Evolutionary conservation across 1,140 invertebrate species (phyloP).

Genomic region (Dendroctonus ponderosae): DNA sequence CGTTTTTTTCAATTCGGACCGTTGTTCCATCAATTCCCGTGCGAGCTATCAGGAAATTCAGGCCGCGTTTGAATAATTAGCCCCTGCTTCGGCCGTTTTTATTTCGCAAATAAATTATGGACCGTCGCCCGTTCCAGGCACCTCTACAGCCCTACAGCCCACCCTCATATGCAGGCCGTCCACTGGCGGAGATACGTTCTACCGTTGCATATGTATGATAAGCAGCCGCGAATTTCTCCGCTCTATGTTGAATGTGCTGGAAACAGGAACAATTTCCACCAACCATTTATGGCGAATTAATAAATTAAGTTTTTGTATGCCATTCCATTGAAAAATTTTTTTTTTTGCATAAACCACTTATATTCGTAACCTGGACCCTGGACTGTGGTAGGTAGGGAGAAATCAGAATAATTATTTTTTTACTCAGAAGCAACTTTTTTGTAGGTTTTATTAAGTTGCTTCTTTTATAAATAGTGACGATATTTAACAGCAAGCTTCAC

Average conservation of each 20-base stretch:
- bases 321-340: too few species aligned
- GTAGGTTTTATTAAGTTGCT: too few species aligned
- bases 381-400: too few species aligned
- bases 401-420: too few species aligned
- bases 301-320: neutral
- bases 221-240: constrained; percentile 35
- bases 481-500: too few species aligned
- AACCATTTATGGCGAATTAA: constrained; percentile 14
- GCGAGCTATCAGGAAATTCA: constrained; percentile 32
- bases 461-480: too few species aligned
- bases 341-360: too few species aligned
- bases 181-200: constrained; percentile 28
- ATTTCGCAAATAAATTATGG: constrained; percentile 37
- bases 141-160: neutral
- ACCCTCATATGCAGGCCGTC: constrained; percentile 13
- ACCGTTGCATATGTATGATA: constrained; percentile 45
- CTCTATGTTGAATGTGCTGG: constrained; percentile 21
- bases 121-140: constrained; percentile 1
- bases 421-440: too few species aligned
- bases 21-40: constrained; percentile 27
- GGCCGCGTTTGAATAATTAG: constrained; percentile 36
- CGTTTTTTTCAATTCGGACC: constrained; percentile 24
- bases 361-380: too few species aligned
- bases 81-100: constrained; percentile 32
- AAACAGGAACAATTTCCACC: constrained; percentile 17